Evolutionary conservation across 2,113 vertebrate species (phyloP), one percentile per base, ranked within the genome.

Genomic region (Cavia porcellus): DNA sequence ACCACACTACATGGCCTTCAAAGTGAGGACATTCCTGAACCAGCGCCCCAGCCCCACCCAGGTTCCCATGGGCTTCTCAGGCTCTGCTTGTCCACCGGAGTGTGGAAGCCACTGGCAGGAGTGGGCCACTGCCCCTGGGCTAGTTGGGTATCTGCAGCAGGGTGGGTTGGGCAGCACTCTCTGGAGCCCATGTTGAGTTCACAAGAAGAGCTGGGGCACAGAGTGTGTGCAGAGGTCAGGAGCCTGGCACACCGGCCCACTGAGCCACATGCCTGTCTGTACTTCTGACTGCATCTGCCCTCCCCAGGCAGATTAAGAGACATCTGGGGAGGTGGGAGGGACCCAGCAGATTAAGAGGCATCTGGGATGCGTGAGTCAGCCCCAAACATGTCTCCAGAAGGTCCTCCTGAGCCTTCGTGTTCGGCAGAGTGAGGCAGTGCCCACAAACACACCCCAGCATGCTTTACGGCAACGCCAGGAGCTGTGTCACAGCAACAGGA

Each of bases 41-140:
- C 96, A 92, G 14, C 96, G 88, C 96, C 96, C 96, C 95, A 93
- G 95, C 96, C 93, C 97, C 92, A 89, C 94, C 87, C 92, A 87
- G 96, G 95, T 38, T 94, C 97, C 96, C 86, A 57, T 4, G 96
- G 97, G 94, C 96, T 96, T 95, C 89, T 96, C 95, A 83, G 10
- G 97, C 94, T 97, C 92, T 95, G 97, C 83, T 96, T 89, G 95
- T 92, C 97, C 97, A 86, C 9, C 95, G 96, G 94, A 90, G 96
- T 91, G 96, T 93, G 45, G 59, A 96, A 83, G 96, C 61, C 83
- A 57, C 87, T 28, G 94, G 85, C 15, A 70, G 94, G 94, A 89
- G 95, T 50, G 0, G 38, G 85, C 87, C 0, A 0, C 59, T 3
- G 10, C 81, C 19, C 59, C 77, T 55, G 68, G 92, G 64, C 64